Evolutionary conservation across 2,888 invertebrate genomes (phyloP).

Genomic region (Euplexia lucipara): DNA sequence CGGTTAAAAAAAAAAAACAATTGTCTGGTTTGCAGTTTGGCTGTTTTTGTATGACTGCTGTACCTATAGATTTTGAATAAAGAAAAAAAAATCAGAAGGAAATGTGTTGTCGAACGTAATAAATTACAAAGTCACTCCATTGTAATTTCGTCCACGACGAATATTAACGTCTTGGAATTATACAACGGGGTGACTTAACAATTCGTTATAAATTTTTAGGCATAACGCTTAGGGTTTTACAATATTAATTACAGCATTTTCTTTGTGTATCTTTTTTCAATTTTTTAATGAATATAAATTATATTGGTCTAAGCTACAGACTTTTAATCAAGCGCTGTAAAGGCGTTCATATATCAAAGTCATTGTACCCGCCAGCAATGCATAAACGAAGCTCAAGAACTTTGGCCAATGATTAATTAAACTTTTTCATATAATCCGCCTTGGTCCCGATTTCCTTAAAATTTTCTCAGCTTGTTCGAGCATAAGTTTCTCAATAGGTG

Average conservation of each 20-base stretch:
- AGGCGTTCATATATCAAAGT: slow-evolving; percentile 58
- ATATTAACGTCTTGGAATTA: neutral
- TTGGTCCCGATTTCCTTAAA: slow-evolving; percentile 59
- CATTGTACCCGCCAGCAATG: slow-evolving; percentile 49
- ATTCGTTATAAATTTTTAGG: slow-evolving; percentile 8
- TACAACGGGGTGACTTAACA: slow-evolving; percentile 16
- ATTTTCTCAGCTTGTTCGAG: slow-evolving; percentile 65
- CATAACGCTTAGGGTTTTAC: neutral
- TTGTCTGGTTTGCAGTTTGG: no score
- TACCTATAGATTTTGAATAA: no score
- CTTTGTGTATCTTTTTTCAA: slow-evolving; percentile 16
- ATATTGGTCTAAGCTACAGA: slow-evolving; percentile 19
- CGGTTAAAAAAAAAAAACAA: no score
- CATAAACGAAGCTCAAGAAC: slow-evolving; percentile 51
- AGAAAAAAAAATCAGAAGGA: no score
- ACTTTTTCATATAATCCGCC: slow-evolving; percentile 58
- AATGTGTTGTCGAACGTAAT: no score
- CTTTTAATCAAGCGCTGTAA: slow-evolving; percentile 51
- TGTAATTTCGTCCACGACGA: no score
- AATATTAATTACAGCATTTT: slow-evolving; percentile 35
- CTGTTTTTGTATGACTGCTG: no score
- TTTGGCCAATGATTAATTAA: slow-evolving; percentile 59
- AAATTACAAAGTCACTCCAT: no score
- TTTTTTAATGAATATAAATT: slow-evolving; percentile 25
- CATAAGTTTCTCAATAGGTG: slow-evolving; percentile 72